Evolutionary conservation across 30 jellyfish, hydroid and myxozoan species (phyloP).

Genomic region (Phacellophora camtschatica): DNA sequence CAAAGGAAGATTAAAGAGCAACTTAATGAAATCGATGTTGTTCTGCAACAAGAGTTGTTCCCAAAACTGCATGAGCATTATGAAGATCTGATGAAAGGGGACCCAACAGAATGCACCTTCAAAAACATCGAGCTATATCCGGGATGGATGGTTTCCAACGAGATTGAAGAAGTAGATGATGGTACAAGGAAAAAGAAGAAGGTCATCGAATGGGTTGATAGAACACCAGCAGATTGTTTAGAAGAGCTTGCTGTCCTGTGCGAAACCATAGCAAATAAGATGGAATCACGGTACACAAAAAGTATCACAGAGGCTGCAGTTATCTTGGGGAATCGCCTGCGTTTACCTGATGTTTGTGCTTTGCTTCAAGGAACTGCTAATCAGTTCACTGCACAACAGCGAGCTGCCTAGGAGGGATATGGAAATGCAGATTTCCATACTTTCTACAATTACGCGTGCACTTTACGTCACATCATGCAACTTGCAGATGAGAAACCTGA

Average conservation of each 20-base stretch:
- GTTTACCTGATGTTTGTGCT: constrained; percentile 16
- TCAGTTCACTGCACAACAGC: constrained; percentile 12
- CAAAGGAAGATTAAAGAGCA: constrained; percentile 17
- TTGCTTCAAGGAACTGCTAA: constrained; percentile 17
- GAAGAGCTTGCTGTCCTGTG: constrained; percentile 12
- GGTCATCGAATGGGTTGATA: constrained; percentile 23
- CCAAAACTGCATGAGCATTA: constrained; percentile 11
- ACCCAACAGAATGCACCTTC: constrained; percentile 18
- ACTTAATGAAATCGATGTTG: neutral
- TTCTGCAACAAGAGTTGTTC: constrained; percentile 11
- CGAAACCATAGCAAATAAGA: constrained; percentile 9
- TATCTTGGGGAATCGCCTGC: constrained; percentile 29
- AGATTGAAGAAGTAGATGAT: constrained; percentile 13
- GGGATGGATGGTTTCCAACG: constrained; percentile 21
- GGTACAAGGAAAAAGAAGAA: constrained; percentile 17
- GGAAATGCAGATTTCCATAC: constrained; percentile 15
- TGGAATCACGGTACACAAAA: constrained; percentile 23
- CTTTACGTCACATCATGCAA: constrained; percentile 11
- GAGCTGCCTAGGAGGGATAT: constrained; percentile 11
- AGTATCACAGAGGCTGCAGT: constrained; percentile 31
- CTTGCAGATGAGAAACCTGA: constrained; percentile 29
- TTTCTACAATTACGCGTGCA: constrained; percentile 10
- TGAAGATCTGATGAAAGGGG: constrained; percentile 12
- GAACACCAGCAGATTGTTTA: constrained; percentile 27
- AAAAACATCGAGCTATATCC: constrained; percentile 17